Evolutionary conservation across 1,140 invertebrate genomes (phyloP).

Genomic region (Tribolium castaneum): DNA sequence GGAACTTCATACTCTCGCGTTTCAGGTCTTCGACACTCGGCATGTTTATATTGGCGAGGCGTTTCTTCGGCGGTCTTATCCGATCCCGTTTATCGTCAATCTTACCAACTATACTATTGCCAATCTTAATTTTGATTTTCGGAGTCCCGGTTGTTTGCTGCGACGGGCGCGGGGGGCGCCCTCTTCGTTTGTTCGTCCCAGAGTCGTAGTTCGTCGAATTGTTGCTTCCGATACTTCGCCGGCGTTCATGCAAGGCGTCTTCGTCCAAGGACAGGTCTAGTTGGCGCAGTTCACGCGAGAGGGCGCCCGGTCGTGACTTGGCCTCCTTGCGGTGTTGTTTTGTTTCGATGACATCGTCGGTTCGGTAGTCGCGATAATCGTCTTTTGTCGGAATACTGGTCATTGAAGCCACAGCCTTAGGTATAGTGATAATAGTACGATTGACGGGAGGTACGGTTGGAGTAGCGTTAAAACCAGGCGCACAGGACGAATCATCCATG

Average conservation of each 20-base stretch:
- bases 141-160: conserved; percentile 67
- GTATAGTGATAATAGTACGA: conserved; percentile 83
- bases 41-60: conserved; percentile 69
- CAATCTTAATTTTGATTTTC: conserved; percentile 87
- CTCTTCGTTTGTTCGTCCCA: conserved; percentile 68
- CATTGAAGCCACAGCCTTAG: conserved; percentile 88
- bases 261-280: conserved; percentile 66
- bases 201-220: conserved; percentile 56
- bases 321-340: conserved; percentile 78
- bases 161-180: conserved; percentile 64
- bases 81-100: conserved; percentile 67
- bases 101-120: conserved; percentile 68
- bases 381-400: conserved; percentile 84
- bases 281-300: conserved; percentile 70
- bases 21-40: conserved; percentile 80
- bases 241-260: conserved; percentile 62
- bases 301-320: conserved; percentile 61
- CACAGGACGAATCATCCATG: conserved; percentile 75
- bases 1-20: conserved; percentile 87
- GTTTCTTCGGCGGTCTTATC: conserved; percentile 84
- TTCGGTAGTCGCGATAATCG: conserved; percentile 75
- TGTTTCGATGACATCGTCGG: conserved; percentile 72
- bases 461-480: conserved; percentile 64
- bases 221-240: conserved; percentile 64
- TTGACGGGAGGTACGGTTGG: conserved; percentile 74